Base-by-base conservation (phyloP, 1,140 invertebrate species). In the Diachasma alloeum region DNA sequence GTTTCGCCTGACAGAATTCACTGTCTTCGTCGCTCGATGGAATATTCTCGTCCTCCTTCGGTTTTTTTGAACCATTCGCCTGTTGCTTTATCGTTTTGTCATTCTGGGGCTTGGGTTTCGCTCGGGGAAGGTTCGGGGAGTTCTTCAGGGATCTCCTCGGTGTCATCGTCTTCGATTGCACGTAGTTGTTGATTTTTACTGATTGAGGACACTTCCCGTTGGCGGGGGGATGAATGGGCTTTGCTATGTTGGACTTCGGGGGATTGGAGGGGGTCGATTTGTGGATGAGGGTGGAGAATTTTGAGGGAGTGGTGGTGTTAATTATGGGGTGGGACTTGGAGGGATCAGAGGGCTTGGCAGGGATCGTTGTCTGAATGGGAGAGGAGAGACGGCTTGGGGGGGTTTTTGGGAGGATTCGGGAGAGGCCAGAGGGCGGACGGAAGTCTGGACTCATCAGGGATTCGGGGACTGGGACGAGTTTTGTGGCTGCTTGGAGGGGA, bases 401-500 rank as follows among this genome's bases (percentile, higher is more conserved):
- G 10, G 86, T 86, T 72, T 87, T 88, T 26, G 83, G 81, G 70
- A 88, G 77, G 63, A 88, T 81, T 68, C 85, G 79, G 24, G 84
- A 86, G 2, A 88, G 79, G 37, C 87, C 87, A 8, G 86, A 88
- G 17, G 90, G 84, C 75, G 93, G 92, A 80, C 93, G 90, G 83
- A 95, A 95, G 86, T 96, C 94, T 2, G 95, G 95, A 86, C 94
- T 96, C 93, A 96, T 95, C 0, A 96, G 87, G 0, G 94, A 95
- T 83, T 97, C 95, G 9, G 95, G 95, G 42, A 96, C 95, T 3
- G 95, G 95, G 0, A 97, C 93, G 88, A 96, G 93, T 87, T 95
- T 96, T 0, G 94, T 95, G 48, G 95, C 93, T 46, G 95, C 94
- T 83, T 94, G 93, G 68, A 96, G 83, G 2, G 94, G 94, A 81